Evolutionary conservation across 2,888 invertebrate genomes (phyloP).

Genomic region (Hypercompe scribonia): DNA sequence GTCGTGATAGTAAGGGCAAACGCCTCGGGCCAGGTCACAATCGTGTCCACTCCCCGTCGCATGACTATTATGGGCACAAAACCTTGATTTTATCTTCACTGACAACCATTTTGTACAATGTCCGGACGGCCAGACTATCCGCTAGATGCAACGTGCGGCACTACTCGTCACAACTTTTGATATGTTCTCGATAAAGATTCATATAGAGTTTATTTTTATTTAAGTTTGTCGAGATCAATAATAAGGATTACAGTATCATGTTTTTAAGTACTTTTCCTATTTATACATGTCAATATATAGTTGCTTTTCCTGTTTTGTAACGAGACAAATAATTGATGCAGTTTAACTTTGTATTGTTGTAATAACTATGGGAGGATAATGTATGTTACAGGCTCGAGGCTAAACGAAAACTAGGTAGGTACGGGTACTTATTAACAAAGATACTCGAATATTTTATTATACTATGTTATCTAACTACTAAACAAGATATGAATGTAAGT

Average conservation of each 20-base stretch:
- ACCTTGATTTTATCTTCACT: constrained; percentile 64
- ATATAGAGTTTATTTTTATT: constrained; percentile 10
- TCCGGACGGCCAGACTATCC: constrained; percentile 22
- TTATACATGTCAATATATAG: neutral
- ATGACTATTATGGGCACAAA: constrained; percentile 58
- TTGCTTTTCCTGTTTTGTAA: constrained; percentile 27
- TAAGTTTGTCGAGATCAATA: neutral
- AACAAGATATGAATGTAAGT: neutral
- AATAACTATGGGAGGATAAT: constrained; percentile 16
- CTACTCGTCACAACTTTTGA: constrained; percentile 32
- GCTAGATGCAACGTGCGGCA: constrained; percentile 15
- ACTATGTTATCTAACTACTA: neutral
- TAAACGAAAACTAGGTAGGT: neutral
- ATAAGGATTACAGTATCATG: neutral
- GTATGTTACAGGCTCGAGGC: neutral
- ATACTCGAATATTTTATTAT: too few relatives aligned
- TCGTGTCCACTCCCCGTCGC: constrained; percentile 60
- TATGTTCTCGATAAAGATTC: constrained; percentile 21
- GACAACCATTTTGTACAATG: constrained; percentile 59
- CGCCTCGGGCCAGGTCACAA: constrained; percentile 57
- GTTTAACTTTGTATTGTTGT: neutral
- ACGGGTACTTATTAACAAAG: neutral
- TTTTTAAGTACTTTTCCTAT: constrained; percentile 6
- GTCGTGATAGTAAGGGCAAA: constrained; percentile 65
- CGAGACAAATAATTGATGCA: neutral